Base-by-base conservation (phyloP, 2,113 vertebrate genomes). In the Entelurus aequoreus region DNA sequence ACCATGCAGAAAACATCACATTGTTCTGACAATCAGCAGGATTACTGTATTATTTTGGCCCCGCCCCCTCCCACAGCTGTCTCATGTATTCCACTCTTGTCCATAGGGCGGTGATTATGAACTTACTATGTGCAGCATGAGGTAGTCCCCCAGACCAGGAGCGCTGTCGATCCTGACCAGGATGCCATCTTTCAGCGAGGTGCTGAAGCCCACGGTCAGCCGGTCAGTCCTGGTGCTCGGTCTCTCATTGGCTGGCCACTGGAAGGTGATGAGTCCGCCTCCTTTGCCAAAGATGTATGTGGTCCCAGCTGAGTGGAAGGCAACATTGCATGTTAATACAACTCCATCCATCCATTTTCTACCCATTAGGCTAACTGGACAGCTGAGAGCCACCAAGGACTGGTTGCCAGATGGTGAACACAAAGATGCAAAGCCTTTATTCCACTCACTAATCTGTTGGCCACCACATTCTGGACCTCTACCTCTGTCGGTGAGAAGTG, bases 101-200 rank as follows among this genome's bases (percentile, higher is more conserved):
- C 49, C 8, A 6, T 3, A 6, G 37, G 19, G 49, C 13, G 49
- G 6, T 2, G 28, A 35, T 6, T 58, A 40, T 48, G 38, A 75
- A 95, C 97, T 97, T 85, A 99, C 97, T 68, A 99, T 98, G 74
- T 98, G 97, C 60, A 99, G 92, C 93, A 98, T 97, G 58, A 99
- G 91, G 65, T 95, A 99, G 73, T 99, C 97, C 0, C 95, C 95
- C 0, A 99, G 94, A n/a, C 95, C 94, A 0, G 94, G 90, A 5
- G 97, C 95, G 0, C 96, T 98, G 88, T 99, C 95, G 1, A 99
- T 95, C 44, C 97, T 90, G 63, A 96, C 96, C 62, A 99, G 86
- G 79, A 99, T 94, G 35, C 95, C 95, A 28, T 99, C 97, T 82
- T 98, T 98, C 71, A 98, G 84, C 2, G 91, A 92, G 6, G 90